These are phyloP conservation scores for Triplophysa yarkandensis DNA, from an alignment of 2,797 vertebrate species.

Conservation along the genomic window DNA sequence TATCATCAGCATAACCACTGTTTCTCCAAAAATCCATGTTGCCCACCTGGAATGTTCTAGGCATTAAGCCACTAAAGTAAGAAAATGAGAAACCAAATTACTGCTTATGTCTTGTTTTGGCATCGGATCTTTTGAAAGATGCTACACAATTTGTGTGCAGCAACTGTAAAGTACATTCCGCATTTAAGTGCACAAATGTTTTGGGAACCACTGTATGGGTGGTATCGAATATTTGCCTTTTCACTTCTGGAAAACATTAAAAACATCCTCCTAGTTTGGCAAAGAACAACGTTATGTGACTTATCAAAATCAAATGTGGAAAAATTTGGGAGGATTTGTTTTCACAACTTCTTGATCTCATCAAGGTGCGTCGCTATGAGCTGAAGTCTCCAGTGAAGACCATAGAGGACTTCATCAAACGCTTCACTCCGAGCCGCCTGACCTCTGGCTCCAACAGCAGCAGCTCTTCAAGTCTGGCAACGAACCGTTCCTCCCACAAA, in stretches of 20 bases:
- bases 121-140: neutral
- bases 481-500: conserved; percentile 79
- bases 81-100: neutral
- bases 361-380: conserved; percentile 87
- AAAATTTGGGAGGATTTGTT: conserved; percentile 24
- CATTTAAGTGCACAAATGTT: neutral
- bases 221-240: neutral
- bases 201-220: neutral
- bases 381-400: conserved; percentile 96
- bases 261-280: neutral
- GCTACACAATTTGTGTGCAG: neutral
- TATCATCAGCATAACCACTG: conserved; percentile 8
- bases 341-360: neutral
- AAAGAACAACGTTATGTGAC: neutral
- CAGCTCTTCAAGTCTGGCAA: conserved; percentile 84
- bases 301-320: conserved; percentile 1
- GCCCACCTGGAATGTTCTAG: neutral
- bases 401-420: conserved; percentile 93
- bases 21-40: neutral
- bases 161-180: neutral
- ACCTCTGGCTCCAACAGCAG: conserved; percentile 88
- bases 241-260: neutral
- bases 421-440: conserved; percentile 91
- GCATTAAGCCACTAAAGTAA: neutral
- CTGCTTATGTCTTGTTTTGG: neutral